phyloP scores from a whole-genome alignment of 2,888 invertebrate genomes.

The Lepetodrilus schrolli region DNA sequence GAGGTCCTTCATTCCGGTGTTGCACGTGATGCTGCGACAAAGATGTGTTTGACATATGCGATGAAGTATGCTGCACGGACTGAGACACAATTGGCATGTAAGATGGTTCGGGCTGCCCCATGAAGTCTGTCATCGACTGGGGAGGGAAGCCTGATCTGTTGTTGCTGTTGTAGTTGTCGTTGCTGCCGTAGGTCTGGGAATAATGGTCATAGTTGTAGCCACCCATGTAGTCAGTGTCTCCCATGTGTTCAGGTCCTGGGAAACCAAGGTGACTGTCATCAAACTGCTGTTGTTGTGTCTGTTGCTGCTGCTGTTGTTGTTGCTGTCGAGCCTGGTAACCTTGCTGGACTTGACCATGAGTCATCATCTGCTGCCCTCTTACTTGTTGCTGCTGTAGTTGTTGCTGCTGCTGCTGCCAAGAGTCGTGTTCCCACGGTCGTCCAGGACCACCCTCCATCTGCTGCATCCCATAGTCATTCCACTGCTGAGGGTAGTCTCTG shows the following conservation, averaged over 20 bases:
- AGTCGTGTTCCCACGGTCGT: conserved; percentile 12
- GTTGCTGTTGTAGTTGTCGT: neutral
- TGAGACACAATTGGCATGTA: neutral
- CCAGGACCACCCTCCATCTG: neutral
- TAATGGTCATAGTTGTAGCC: conserved; percentile 1
- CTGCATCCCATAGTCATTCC: neutral
- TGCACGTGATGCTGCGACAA: neutral
- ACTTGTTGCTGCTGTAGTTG: neutral
- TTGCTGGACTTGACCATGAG: neutral
- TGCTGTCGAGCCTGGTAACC: conserved; percentile 1
- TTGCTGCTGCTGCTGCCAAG: neutral
- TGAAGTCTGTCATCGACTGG: neutral
- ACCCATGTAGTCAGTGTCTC: neutral
- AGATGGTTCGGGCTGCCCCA: neutral
- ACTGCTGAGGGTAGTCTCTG: neutral
- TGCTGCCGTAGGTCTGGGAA: neutral
- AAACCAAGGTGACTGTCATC: neutral
- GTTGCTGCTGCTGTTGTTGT: conserved; percentile 31
- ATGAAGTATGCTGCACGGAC: neutral
- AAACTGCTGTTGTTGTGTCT: neutral
- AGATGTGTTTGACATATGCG: neutral
- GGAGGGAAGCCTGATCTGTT: neutral
- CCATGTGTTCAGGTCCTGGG: neutral
- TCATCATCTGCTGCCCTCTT: neutral
- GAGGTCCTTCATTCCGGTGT: neutral